phyloP scores from a whole-genome alignment of 1,140 invertebrate species.

The Mylabris phalerata region DNA sequence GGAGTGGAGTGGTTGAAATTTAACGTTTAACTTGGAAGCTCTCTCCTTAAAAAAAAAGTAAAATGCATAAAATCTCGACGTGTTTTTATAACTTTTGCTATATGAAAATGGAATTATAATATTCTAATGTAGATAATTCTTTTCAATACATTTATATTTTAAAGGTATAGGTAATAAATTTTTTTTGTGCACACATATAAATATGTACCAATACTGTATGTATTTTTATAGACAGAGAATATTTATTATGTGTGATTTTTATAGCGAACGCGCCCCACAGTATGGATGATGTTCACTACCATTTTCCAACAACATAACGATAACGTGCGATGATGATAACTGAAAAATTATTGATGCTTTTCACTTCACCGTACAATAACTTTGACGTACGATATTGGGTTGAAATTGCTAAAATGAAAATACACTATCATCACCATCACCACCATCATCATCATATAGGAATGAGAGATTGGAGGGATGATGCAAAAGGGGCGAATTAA shows the following conservation, averaged over 20 bases:
- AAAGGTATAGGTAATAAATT: neutral
- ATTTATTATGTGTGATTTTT: conserved; percentile 10
- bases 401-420: conserved; percentile 25
- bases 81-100: too few relatives aligned
- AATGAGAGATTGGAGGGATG: too few relatives aligned
- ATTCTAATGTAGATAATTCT: too few relatives aligned
- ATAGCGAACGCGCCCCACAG: conserved; percentile 3
- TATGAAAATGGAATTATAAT: too few relatives aligned
- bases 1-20: conserved; percentile 21
- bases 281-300: neutral
- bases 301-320: neutral
- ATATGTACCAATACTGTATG: conserved; percentile 5
- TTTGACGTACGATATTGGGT: conserved; percentile 32
- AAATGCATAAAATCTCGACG: neutral
- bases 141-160: neutral
- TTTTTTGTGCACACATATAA: neutral
- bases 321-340: neutral
- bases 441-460: too few relatives aligned
- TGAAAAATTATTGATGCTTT: conserved; percentile 24
- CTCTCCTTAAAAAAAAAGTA: conserved; percentile 5
- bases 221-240: neutral
- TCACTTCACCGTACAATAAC: conserved; percentile 25
- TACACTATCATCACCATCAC: too few relatives aligned
- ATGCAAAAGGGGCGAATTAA: too few relatives aligned
- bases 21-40: conserved; percentile 23